Conservation (phyloP, 1,140 invertebrate genomes). For the Trichogramma pretiosum region DNA sequence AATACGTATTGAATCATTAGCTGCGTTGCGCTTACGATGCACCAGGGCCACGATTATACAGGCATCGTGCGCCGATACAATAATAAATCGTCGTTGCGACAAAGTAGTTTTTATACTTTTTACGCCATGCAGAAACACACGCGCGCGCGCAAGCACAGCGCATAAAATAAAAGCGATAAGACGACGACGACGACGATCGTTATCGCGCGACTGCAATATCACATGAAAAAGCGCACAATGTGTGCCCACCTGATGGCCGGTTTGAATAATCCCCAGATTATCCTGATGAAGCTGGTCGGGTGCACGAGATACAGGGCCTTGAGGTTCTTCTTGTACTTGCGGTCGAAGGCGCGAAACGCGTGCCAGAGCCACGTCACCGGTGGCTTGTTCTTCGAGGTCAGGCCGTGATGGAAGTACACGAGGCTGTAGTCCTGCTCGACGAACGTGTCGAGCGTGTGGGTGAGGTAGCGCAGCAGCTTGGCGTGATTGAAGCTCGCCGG, state of each 20-base stretch:
- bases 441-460: constrained; percentile 91
- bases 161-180: no score
- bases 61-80: no score
- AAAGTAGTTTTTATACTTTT: no score
- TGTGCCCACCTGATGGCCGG: constrained; percentile 79
- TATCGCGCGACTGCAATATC: no score
- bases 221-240: constrained; percentile 15
- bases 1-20: no score
- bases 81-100: no score
- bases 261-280: constrained; percentile 92
- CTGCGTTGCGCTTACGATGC: no score
- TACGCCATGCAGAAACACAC: no score
- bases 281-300: constrained; percentile 93
- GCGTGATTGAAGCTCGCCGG: constrained; percentile 71
- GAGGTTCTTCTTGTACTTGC: constrained; percentile 99
- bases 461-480: constrained; percentile 79
- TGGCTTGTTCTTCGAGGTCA: constrained; percentile 95
- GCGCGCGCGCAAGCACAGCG: no score
- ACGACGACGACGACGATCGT: no score
- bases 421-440: constrained; percentile 98
- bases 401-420: constrained; percentile 97
- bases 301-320: constrained; percentile 98
- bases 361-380: constrained; percentile 91
- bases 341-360: constrained; percentile 95
- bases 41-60: no score